These are phyloP conservation scores for Troides oblongomaculatus DNA, from an alignment of 2,888 invertebrate genomes.

Conservation along the genomic window DNA sequence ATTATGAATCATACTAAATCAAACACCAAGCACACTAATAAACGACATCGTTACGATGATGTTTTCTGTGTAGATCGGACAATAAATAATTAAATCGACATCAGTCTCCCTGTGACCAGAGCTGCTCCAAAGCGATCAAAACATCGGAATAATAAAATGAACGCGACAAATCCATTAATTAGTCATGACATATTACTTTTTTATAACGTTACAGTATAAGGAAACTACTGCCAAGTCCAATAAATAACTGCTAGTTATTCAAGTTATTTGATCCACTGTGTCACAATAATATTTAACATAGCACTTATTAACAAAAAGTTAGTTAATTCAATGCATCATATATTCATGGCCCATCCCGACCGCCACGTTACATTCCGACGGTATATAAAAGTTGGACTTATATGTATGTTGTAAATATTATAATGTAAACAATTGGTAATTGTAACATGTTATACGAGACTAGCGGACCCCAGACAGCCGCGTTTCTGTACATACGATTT, in stretches of 20 bases:
- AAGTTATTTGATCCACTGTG: neutral
- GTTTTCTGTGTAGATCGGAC: too few relatives aligned
- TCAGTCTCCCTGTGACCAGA: too few relatives aligned
- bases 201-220: neutral
- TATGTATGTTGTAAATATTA: neutral
- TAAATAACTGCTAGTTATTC: neutral
- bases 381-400: constrained; percentile 1
- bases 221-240: neutral
- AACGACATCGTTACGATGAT: too few relatives aligned
- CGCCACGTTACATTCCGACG: constrained; percentile 18
- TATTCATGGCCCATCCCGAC: constrained; percentile 8
- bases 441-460: constrained; percentile 32
- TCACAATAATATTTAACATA: constrained; percentile 2
- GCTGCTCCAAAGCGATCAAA: too few relatives aligned
- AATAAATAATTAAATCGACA: too few relatives aligned
- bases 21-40: too few relatives aligned
- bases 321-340: constrained; percentile 9
- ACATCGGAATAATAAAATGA: too few relatives aligned
- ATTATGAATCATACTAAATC: too few relatives aligned
- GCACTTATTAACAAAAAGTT: neutral
- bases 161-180: too few relatives aligned
- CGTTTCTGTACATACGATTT: constrained; percentile 58
- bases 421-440: neutral
- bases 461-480: constrained; percentile 47
- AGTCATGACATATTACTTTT: too few relatives aligned